These are phyloP conservation scores for Benthosema pterotum DNA, from an alignment of 2,797 vertebrate species.

Conservation along the genomic window DNA sequence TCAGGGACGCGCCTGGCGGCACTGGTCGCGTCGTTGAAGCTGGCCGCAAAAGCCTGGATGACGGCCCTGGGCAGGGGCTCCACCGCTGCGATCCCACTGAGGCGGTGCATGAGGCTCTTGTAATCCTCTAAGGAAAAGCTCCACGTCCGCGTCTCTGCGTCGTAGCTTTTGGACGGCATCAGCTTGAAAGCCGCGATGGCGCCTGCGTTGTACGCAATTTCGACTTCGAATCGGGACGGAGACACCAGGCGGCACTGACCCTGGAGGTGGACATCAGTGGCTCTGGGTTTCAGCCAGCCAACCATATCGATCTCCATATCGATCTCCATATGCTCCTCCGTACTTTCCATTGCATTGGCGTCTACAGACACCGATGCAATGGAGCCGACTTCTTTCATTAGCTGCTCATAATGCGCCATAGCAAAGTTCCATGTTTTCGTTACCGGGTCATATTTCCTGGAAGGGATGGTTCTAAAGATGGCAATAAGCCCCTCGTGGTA, in stretches of 20 bases:
- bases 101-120: constrained; percentile 82
- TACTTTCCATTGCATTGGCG: constrained; percentile 85
- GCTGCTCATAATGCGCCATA: constrained; percentile 82
- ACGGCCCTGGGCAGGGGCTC: constrained; percentile 90
- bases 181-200: constrained; percentile 87
- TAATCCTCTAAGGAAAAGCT: constrained; percentile 93
- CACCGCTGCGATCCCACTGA: constrained; percentile 79
- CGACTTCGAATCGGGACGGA: constrained; percentile 85
- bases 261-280: constrained; percentile 75
- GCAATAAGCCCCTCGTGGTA: constrained; percentile 87
- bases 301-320: constrained; percentile 34
- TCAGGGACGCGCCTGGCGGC: constrained; percentile 78
- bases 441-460: constrained; percentile 88
- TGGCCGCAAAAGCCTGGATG: constrained; percentile 86
- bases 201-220: constrained; percentile 83
- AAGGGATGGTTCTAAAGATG: constrained; percentile 89
- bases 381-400: constrained; percentile 82
- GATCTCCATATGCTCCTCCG: constrained; percentile 57
- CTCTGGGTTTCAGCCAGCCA: constrained; percentile 86
- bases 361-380: constrained; percentile 81
- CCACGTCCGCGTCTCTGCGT: constrained; percentile 91
- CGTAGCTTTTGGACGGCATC: constrained; percentile 89
- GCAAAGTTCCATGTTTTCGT: constrained; percentile 93
- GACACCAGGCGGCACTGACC: constrained; percentile 88
- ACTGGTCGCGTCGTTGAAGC: constrained; percentile 80